Evolutionary conservation across 2,797 vertebrate genomes (phyloP).

Genomic region (Melanotaenia nigrans): DNA sequence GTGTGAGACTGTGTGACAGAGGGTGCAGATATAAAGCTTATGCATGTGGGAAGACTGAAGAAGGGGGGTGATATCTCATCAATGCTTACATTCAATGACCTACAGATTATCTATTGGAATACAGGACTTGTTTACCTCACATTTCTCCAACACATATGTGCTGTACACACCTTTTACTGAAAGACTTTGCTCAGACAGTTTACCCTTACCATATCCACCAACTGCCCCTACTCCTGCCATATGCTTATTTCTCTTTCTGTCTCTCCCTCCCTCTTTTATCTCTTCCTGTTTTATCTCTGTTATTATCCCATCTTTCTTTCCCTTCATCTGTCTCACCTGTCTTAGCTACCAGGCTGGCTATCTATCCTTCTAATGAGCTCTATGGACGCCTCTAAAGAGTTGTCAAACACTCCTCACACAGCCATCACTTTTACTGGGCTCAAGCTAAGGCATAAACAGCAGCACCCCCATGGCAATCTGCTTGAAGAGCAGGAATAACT

Average conservation of each 20-base stretch:
- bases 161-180: not conserved
- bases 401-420: conserved; percentile 92
- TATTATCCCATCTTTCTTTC: conserved; percentile 67
- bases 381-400: conserved; percentile 89
- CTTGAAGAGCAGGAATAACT: conserved; percentile 21
- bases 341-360: conserved; percentile 76
- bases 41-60: conserved; percentile 54
- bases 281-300: conserved; percentile 48
- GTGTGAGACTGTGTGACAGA: conserved; percentile 47
- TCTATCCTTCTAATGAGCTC: conserved; percentile 92
- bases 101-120: conserved; percentile 67
- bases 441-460: conserved; percentile 51
- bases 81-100: conserved; percentile 78
- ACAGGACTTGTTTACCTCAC: not conserved
- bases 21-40: conserved; percentile 49
- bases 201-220: conserved; percentile 32
- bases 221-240: conserved; percentile 40
- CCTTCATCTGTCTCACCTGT: conserved; percentile 67
- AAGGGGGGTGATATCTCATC: conserved; percentile 83
- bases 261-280: not conserved
- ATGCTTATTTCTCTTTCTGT: conserved; percentile 35
- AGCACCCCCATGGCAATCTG: conserved; percentile 26
- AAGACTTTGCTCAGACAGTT: conserved; percentile 25
- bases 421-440: conserved; percentile 87
- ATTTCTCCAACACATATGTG: conserved; percentile 1